Evolutionary conservation across 2,797 vertebrate species (phyloP), one percentile per base, ranked within the genome.

Genomic region (Rhinatrema bivittatum): DNA sequence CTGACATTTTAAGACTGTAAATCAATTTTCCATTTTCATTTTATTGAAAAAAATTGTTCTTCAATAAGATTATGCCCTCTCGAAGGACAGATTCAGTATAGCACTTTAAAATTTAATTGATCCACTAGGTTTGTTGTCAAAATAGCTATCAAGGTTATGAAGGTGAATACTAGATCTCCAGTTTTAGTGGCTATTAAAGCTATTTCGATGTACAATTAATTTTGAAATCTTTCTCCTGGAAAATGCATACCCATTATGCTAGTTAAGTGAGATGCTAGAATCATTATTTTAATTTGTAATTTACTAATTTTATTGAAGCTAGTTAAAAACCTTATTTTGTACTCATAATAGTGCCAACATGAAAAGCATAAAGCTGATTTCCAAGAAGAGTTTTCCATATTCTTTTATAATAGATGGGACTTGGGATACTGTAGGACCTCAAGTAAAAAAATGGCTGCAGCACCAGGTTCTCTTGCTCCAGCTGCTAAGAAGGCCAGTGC

Each of bases 11-110:
- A 56, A 51, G 31, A 42, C 41, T 27, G 35, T 28, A 61, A 69
- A 58, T 67, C 50, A 52, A 37, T 63, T 61, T 60, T 50, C 48
- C 34, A 65, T 65, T 65, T 61, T 60, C 46, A 46, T 34, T 44
- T 23, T 44, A 50, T 54, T 53, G 39, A 16, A 46, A 36, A n/a
- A 44, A 57, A 55, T 49, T 39, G 13, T 9, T 63, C 41, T 57
- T 65, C 46, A 58, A 7, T 12, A 35, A 6, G 12, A 39, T 43
- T 56, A 33, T 59, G 8, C 5, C 50, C 6, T 10, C 23, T 53
- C 36, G 31, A 51, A 56, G 32, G 28, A 32, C n/a, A 50, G 15
- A 21, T 51, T 53, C 43, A 41, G 7, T 17, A 7, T 31, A 44
- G 24, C 30, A 24, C 27, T 62, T 39, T n/a, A n/a, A 13, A 0